Evolutionary conservation across 2,888 invertebrate species (phyloP).

Genomic region (Patella pellucida): DNA sequence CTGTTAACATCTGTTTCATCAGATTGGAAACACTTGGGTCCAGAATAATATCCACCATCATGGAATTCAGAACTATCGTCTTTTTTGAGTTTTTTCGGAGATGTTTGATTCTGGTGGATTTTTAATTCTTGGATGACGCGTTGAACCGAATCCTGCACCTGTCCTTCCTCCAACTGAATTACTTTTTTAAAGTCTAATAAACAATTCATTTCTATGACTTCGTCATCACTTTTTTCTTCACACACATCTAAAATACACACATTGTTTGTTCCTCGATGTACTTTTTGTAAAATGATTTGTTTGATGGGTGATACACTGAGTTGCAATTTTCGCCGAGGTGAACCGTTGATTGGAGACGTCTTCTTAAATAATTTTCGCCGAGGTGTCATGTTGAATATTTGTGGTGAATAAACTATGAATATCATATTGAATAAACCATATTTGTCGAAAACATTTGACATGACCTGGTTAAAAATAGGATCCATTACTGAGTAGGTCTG

Average conservation of each 20-base stretch:
- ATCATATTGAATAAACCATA: background rate
- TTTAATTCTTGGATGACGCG: background rate
- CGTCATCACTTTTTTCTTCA: background rate
- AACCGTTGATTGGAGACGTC: too few species aligned
- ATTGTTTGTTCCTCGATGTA: background rate
- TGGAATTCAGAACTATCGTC: background rate
- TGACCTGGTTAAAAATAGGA: background rate
- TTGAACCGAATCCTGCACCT: background rate
- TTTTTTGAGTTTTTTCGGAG: background rate
- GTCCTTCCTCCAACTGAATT: background rate
- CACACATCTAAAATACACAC: background rate
- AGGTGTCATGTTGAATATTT: too few species aligned
- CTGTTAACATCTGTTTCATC: too few species aligned
- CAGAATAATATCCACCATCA: constrained; percentile 1
- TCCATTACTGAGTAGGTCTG: background rate
- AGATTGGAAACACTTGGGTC: background rate
- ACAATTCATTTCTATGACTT: background rate
- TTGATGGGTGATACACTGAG: background rate
- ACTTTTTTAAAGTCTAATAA: background rate
- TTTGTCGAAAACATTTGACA: background rate
- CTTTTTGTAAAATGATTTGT: background rate
- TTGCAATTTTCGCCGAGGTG: background rate
- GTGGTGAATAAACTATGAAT: too few species aligned
- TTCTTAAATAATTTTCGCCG: too few species aligned
- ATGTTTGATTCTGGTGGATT: background rate